A percentile compares a stretch with the other conserved stretches of the same genome.
phyloP scores from a whole-genome alignment of 1,140 invertebrate species.

The Leguminivora glycinivorella region DNA sequence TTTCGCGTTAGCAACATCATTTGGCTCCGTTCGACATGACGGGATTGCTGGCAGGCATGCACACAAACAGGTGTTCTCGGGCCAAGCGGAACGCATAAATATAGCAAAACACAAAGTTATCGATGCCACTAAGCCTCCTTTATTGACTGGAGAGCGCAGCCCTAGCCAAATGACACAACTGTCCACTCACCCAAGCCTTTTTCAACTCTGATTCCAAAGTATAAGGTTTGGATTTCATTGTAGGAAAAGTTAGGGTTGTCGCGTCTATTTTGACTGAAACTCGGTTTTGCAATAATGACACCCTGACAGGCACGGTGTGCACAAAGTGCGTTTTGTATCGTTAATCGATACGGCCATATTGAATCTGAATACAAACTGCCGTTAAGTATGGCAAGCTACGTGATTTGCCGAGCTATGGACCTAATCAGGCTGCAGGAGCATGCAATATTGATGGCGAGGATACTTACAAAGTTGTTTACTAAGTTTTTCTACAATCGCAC shows the following conservation, averaged over 20 bases:
- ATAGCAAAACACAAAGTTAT: conserved; percentile 74
- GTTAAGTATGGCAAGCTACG: conserved; percentile 47
- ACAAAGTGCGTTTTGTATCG: conserved; percentile 67
- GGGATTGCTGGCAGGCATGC: conserved; percentile 42
- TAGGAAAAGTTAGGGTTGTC: conserved; percentile 37
- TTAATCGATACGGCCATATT: conserved; percentile 63
- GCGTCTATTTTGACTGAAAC: conserved; percentile 48
- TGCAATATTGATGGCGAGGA: conserved; percentile 1
- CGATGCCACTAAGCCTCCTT: conserved; percentile 71
- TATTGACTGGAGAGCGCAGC: conserved; percentile 63
- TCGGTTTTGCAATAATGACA: conserved; percentile 69
- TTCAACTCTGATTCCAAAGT: conserved; percentile 34
- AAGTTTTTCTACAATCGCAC: background rate
- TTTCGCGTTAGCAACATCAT: conserved; percentile 10
- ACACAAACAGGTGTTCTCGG: conserved; percentile 50
- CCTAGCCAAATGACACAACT: conserved; percentile 51
- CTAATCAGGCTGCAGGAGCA: background rate
- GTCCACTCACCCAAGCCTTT: conserved; percentile 16
- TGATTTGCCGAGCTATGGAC: conserved; percentile 21
- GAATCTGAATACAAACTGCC: conserved; percentile 60
- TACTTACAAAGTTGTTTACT: background rate
- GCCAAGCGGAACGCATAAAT: conserved; percentile 70
- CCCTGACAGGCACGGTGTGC: conserved; percentile 60
- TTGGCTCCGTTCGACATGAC: conserved; percentile 40
- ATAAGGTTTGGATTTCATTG: conserved; percentile 37